These are phyloP conservation scores for Lasiommata megera DNA, from an alignment of 2,888 invertebrate species.

Conservation along the genomic window DNA sequence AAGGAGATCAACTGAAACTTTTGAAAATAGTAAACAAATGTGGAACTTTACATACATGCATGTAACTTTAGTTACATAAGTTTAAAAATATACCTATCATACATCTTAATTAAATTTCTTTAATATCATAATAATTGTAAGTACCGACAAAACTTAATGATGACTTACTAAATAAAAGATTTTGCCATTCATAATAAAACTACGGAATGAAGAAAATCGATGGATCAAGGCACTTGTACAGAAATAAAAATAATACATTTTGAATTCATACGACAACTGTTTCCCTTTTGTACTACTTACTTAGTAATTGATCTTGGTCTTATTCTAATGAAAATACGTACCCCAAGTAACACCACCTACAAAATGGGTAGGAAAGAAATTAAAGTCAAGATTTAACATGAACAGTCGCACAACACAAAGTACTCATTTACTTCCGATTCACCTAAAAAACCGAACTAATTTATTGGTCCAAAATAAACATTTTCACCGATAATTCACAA, in stretches of 20 bases:
- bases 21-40: too few species aligned
- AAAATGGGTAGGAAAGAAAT: neutral
- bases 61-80: too few species aligned
- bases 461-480: constrained; percentile 4
- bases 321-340: neutral
- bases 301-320: neutral
- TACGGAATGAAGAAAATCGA: neutral
- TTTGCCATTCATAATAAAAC: neutral
- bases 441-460: neutral
- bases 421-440: neutral
- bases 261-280: neutral
- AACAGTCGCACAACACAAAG: neutral
- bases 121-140: too few species aligned
- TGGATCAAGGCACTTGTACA: neutral
- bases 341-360: neutral
- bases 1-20: too few species aligned
- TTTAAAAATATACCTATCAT: too few species aligned
- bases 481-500: constrained; percentile 3
- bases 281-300: neutral
- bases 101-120: too few species aligned
- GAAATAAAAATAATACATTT: neutral
- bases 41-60: too few species aligned
- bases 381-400: neutral
- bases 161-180: neutral
- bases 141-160: too few species aligned